Evolutionary conservation across 2,113 vertebrate genomes (phyloP).

Genomic region (Peromyscus leucopus): DNA sequence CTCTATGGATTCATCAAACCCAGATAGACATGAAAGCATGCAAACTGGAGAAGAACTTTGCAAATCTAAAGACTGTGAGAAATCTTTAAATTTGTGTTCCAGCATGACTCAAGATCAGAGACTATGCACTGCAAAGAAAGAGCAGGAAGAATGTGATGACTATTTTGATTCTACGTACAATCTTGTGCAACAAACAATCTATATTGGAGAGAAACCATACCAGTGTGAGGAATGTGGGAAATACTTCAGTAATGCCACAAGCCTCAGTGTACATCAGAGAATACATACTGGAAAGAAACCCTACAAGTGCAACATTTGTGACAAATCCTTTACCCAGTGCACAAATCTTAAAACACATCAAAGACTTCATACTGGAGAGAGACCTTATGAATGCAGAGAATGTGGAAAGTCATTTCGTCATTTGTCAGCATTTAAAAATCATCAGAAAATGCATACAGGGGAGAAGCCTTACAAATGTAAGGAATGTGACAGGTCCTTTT

Average conservation of each 20-base stretch:
- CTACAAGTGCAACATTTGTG: neutral
- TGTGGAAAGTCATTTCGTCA: neutral
- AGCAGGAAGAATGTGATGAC: neutral
- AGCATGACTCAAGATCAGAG: neutral
- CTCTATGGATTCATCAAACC: neutral
- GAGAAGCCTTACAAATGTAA: neutral
- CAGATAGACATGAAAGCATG: neutral
- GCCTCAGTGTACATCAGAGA: neutral
- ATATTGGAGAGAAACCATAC: neutral
- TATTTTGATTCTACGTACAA: neutral
- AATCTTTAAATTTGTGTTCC: neutral
- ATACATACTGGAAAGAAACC: neutral
- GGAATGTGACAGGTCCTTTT: neutral
- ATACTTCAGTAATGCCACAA: neutral
- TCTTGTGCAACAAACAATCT: neutral
- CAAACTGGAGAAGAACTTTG: neutral
- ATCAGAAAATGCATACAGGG: neutral
- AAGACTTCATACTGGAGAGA: neutral
- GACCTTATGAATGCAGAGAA: neutral
- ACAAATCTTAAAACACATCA: neutral
- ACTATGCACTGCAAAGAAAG: neutral
- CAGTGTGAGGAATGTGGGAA: neutral
- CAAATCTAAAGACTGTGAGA: neutral
- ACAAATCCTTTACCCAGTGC: neutral
- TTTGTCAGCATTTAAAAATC: neutral